Conservation (phyloP, 1,140 invertebrate species). For the Charaxes varanes region DNA sequence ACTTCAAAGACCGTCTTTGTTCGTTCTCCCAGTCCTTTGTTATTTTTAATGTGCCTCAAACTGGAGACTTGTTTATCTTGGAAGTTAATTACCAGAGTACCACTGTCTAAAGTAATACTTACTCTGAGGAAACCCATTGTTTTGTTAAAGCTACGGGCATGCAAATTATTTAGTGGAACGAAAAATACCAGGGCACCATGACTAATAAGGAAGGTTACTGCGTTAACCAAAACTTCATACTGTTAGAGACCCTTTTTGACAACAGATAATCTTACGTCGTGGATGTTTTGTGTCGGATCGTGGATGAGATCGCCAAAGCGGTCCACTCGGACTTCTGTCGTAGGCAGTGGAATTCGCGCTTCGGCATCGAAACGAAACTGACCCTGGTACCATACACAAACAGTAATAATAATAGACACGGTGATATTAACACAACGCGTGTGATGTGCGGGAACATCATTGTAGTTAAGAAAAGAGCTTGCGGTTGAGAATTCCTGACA, state of each 20-base stretch:
- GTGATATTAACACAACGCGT: conserved; percentile 28
- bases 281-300: conserved; percentile 61
- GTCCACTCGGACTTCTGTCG: conserved; percentile 76
- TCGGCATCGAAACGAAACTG: conserved; percentile 89
- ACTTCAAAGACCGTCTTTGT: conserved; percentile 34
- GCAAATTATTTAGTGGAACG: conserved; percentile 6
- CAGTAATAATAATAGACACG: conserved; percentile 21
- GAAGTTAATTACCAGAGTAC: conserved; percentile 23
- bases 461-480: conserved; percentile 4
- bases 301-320: conserved; percentile 65
- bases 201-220: conserved; percentile 12
- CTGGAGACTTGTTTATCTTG: conserved; percentile 24
- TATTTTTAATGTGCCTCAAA: conserved; percentile 27
- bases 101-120: conserved; percentile 9
- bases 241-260: conserved; percentile 8
- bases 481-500: neutral
- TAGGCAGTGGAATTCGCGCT: conserved; percentile 78
- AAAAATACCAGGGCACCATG: conserved; percentile 11
- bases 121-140: too few species aligned
- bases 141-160: too few species aligned
- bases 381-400: conserved; percentile 76
- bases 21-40: conserved; percentile 25
- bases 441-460: conserved; percentile 5
- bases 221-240: conserved; percentile 6
- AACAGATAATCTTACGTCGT: conserved; percentile 55